Percentiles rank a stretch among this genome's conserved stretches.
These are phyloP conservation scores for Pseudoips prasinana DNA, from an alignment of 2,888 invertebrate species.

Conservation along the genomic window DNA sequence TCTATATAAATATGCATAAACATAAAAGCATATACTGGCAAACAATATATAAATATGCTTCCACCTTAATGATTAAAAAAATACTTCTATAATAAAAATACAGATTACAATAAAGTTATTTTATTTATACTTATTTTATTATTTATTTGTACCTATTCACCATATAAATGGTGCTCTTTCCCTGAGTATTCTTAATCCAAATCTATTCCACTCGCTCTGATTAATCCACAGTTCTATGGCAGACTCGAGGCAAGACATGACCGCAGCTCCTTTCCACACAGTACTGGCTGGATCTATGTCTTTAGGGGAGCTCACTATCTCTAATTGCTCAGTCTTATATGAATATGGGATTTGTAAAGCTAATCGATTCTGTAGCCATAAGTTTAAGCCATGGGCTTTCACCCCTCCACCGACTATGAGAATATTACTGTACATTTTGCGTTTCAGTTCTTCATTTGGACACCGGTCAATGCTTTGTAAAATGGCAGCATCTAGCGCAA, in stretches of 20 bases:
- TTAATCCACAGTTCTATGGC: slow-evolving; percentile 96
- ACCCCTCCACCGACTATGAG: slow-evolving; percentile 96
- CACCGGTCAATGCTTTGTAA: slow-evolving; percentile 95
- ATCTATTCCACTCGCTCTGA: slow-evolving; percentile 92
- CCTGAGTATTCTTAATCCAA: slow-evolving; percentile 91
- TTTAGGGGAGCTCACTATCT: slow-evolving; percentile 94
- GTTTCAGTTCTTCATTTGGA: slow-evolving; percentile 92
- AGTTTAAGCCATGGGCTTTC: slow-evolving; percentile 90
- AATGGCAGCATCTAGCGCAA: slow-evolving; percentile 95
- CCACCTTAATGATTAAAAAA: no score
- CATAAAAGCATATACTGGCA: no score
- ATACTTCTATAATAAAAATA: no score
- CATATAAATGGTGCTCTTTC: slow-evolving; percentile 96
- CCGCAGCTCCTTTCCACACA: slow-evolving; percentile 97
- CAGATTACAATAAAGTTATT: no score
- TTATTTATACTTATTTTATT: slow-evolving; percentile 4
- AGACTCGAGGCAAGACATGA: slow-evolving; percentile 95
- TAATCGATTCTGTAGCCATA: slow-evolving; percentile 94
- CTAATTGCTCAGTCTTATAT: slow-evolving; percentile 91
- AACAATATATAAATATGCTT: no score
- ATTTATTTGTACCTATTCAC: slow-evolving; percentile 58
- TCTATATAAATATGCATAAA: no score
- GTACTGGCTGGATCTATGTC: slow-evolving; percentile 96
- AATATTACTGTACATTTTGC: slow-evolving; percentile 97
- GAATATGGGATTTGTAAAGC: slow-evolving; percentile 91